Evolutionary conservation across 2,113 vertebrate species (phyloP), one percentile per base, ranked within the genome.

Genomic region (Dipodomys spectabilis): DNA sequence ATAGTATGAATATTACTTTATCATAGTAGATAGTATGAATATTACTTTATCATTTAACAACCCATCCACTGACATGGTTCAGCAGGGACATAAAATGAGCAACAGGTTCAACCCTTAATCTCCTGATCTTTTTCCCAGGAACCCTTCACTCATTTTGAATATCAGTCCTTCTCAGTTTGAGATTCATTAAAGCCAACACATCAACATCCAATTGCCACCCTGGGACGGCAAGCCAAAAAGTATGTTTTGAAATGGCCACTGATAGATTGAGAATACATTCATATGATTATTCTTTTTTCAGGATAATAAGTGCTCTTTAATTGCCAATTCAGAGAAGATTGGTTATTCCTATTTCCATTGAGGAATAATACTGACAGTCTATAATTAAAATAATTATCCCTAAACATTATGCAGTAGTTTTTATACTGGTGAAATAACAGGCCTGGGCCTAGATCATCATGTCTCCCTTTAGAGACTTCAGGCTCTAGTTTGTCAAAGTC

Each of bases 281-380:
- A 67, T 89, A 44, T 16, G 13, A 45, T 71, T 53, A 53, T 53
- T 53, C 10, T 53, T 95, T 95, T 91, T 91, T 39, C 82, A 84
- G 64, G 75, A 71, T 91, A 94, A 92, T 91, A 57, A 92, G 11
- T 7, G 5, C 72, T 77, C 62, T 92, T 94, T 95, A 96, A 93
- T 93, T 86, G 86, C 92, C 92, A 73, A 94, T 91, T 88, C 92
- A 94, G 77, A 92, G 80, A 88, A 92, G 68, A 94, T 84, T 88
- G 86, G 68, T 80, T 88, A 35, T 75, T 79, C 20, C 1, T 83
- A 30, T 78, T 79, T 92, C 83, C 83, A 81, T 77, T 69, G 88
- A 79, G 67, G 89, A 85, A 81, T 30, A 65, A 95, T 88, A 88
- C 85, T 68, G 91, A 88, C 64, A 73, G 94, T 74, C 74, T 81